Evolutionary conservation across 2,888 invertebrate species (phyloP).

Genomic region (Diadromus collaris): DNA sequence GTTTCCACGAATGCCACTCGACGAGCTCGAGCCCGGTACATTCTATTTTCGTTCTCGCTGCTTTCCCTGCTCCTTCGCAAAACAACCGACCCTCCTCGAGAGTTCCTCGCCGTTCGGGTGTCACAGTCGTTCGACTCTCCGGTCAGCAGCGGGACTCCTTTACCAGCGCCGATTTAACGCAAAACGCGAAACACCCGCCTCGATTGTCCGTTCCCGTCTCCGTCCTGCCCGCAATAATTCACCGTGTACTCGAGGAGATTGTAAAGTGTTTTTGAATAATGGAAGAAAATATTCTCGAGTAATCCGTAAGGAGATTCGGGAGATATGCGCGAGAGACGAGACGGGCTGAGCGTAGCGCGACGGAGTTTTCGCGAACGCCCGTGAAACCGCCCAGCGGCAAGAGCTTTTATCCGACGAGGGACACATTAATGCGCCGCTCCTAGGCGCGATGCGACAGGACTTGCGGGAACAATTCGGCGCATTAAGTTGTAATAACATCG

Average conservation of each 20-base stretch:
- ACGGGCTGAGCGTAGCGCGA: conserved; percentile 30
- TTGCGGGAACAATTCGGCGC: conserved; percentile 71
- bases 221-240: conserved; percentile 69
- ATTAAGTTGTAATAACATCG: conserved; percentile 75
- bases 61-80: conserved; percentile 40
- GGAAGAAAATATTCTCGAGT: conserved; percentile 70
- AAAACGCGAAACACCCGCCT: conserved; percentile 31
- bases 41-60: conserved; percentile 55
- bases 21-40: conserved; percentile 65
- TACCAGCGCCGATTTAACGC: conserved; percentile 27
- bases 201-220: conserved; percentile 25
- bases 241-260: conserved; percentile 72
- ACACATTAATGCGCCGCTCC: conserved; percentile 37
- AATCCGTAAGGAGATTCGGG: conserved; percentile 36
- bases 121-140: conserved; percentile 11
- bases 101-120: conserved; percentile 17
- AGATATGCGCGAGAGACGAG: conserved; percentile 45
- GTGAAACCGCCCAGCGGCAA: conserved; percentile 17
- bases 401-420: conserved; percentile 21
- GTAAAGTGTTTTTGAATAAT: conserved; percentile 78
- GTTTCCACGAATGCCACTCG: conserved; percentile 75
- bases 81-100: conserved; percentile 51
- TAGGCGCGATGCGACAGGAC: conserved; percentile 52
- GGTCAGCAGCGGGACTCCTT: conserved; percentile 16
- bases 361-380: conserved; percentile 13